Percentiles rank a stretch among this genome's conserved stretches.
These are phyloP conservation scores for Octodonta nipae DNA, from an alignment of 2,888 invertebrate genomes.

Conservation along the genomic window DNA sequence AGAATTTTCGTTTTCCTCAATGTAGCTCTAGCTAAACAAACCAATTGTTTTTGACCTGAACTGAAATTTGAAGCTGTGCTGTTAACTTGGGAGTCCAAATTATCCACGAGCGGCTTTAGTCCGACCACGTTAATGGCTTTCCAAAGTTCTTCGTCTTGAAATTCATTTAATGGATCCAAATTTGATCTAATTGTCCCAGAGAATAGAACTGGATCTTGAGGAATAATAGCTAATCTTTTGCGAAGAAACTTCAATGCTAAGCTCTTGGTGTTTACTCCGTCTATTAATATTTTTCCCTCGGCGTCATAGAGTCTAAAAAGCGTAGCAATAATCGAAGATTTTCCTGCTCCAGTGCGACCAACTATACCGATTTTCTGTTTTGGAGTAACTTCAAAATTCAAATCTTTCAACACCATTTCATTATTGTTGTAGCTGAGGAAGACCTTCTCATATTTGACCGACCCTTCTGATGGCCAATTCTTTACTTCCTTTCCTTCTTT, in stretches of 20 bases:
- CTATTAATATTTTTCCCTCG: conserved; percentile 68
- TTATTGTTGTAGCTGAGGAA: conserved; percentile 58
- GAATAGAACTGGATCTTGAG: conserved; percentile 74
- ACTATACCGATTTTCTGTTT: conserved; percentile 66
- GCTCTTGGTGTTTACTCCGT: conserved; percentile 53
- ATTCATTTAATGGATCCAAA: conserved; percentile 18
- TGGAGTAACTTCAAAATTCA: conserved; percentile 51
- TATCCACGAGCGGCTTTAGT: conserved; percentile 40
- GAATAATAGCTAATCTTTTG: conserved; percentile 66
- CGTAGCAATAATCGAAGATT: conserved; percentile 60
- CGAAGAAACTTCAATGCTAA: conserved; percentile 62
- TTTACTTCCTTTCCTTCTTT: conserved; percentile 38
- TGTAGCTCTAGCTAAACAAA: conserved; percentile 42
- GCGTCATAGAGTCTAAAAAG: conserved; percentile 65
- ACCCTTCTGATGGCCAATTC: conserved; percentile 60
- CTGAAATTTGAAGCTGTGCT: conserved; percentile 12
- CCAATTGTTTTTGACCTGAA: conserved; percentile 38
- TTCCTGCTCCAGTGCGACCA: conserved; percentile 73
- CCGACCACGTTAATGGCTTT: conserved; percentile 26
- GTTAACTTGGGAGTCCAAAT: conserved; percentile 36
- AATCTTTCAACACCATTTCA: conserved; percentile 57
- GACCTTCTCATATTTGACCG: conserved; percentile 52
- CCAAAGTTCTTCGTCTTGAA: conserved; percentile 19
- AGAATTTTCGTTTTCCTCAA: conserved; percentile 36
- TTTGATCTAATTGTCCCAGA: conserved; percentile 44